Evolutionary conservation across 2,888 invertebrate species (phyloP), one percentile per base, ranked within the genome.

Genomic region (Epsilonema sp.): DNA sequence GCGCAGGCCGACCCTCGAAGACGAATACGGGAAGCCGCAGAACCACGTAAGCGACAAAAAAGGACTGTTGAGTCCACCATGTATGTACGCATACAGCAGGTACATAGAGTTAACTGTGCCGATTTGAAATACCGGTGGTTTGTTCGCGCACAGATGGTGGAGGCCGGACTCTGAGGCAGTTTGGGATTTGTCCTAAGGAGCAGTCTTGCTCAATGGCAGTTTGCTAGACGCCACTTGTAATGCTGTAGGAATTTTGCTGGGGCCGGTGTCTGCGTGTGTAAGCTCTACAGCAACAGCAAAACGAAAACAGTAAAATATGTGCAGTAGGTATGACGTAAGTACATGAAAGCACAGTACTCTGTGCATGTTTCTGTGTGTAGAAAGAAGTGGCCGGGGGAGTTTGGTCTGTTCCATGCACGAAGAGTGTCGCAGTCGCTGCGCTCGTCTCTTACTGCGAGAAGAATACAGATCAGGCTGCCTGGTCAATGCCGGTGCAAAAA

Each of bases 321-420:
- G n/a, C n/a, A n/a, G n/a, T n/a, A n/a, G n/a, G n/a, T n/a, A n/a
- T n/a, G n/a, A n/a, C n/a, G n/a, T n/a, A n/a, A n/a, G n/a, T n/a
- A n/a, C n/a, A n/a, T n/a, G n/a, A n/a, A n/a, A n/a, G n/a, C n/a
- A n/a, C n/a, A n/a, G n/a, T n/a, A n/a, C n/a, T n/a, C n/a, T n/a
- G n/a, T n/a, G n/a, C n/a, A n/a, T n/a, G n/a, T n/a, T n/a, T n/a
- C n/a, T n/a, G n/a, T n/a, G n/a, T 54, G 40, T 38, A 60, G 59
- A 51, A 58, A 58, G 36, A 47, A 59, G 1, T 61, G 59, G 59
- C 61, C 61, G 2, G 61, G 61, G 24, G 61, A 61, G 47, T 61
- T 61, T 44, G 61, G 61, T 8, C n/a, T 61, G 61, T 42, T 46
- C 52, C 36, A 49, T 53, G 5, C 58, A 61, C 45, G 42, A 44